Percentiles rank a stretch among this genome's conserved stretches.
phyloP scores from a whole-genome alignment of 2,113 vertebrate genomes.

The Melospiza melodia region DNA sequence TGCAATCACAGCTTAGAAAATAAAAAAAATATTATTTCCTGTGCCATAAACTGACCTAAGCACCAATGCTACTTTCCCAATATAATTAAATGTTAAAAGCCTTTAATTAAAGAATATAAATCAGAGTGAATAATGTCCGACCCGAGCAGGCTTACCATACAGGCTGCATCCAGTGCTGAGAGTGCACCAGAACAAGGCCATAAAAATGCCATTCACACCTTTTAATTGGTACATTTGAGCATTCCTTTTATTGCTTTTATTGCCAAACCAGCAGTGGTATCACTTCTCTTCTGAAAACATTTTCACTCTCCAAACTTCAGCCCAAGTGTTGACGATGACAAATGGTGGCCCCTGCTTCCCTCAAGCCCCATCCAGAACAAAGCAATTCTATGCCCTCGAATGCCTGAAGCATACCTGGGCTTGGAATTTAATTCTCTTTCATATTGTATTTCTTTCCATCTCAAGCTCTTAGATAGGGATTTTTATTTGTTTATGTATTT shows the following conservation, averaged over 20 bases:
- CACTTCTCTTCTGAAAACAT: not conserved
- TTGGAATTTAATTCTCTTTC: not conserved
- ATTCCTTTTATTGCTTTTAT: not conserved
- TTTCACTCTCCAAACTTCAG: not conserved
- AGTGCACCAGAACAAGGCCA: not conserved
- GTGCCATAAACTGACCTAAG: slow-evolving; percentile 25
- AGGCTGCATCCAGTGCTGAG: not conserved
- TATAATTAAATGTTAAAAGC: slow-evolving; percentile 69
- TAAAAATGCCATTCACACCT: slow-evolving; percentile 22
- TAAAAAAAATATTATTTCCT: not conserved
- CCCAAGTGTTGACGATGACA: not conserved
- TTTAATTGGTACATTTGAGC: not conserved
- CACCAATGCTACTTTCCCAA: not conserved
- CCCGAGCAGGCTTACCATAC: not conserved
- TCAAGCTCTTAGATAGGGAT: not conserved
- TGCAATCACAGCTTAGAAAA: not conserved
- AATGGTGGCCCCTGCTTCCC: not conserved
- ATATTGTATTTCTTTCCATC: not conserved
- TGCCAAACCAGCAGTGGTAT: not conserved
- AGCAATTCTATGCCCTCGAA: not conserved
- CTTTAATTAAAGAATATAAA: slow-evolving; percentile 72
- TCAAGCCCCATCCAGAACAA: not conserved
- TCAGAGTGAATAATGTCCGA: slow-evolving; percentile 44
- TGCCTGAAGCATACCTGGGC: not conserved
- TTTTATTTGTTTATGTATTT: slow-evolving; percentile 32